Evolutionary conservation across 2,797 vertebrate species (phyloP).

Genomic region (Oryzias sinensis): DNA sequence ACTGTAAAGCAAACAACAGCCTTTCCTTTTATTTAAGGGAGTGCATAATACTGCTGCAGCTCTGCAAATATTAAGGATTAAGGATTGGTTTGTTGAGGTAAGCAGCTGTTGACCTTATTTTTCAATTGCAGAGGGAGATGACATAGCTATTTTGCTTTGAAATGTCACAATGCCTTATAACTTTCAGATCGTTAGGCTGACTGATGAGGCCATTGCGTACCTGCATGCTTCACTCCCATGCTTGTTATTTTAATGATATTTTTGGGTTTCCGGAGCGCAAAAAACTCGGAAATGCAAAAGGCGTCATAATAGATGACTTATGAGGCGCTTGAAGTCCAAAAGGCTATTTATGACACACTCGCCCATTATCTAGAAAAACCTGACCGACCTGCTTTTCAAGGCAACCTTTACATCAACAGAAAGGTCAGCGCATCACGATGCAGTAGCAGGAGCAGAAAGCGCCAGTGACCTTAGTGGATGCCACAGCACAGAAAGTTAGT

Average conservation of each 20-base stretch:
- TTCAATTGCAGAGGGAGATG: conserved; percentile 14
- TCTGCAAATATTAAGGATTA: conserved; percentile 4
- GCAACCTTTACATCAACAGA: conserved; percentile 55
- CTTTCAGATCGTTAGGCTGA: conserved; percentile 22
- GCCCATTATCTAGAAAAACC: conserved; percentile 27
- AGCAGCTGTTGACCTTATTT: conserved; percentile 15
- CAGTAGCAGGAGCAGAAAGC: conserved; percentile 4
- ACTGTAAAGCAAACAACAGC: background rate
- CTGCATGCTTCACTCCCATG: background rate
- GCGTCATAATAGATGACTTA: conserved; percentile 31
- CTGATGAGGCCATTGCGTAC: conserved; percentile 19
- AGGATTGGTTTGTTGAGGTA: conserved; percentile 4
- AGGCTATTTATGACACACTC: conserved; percentile 35
- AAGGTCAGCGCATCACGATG: conserved; percentile 43
- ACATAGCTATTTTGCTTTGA: conserved; percentile 22
- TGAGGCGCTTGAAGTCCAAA: conserved; percentile 30
- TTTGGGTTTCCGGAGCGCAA: conserved; percentile 8
- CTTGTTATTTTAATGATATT: conserved; percentile 8
- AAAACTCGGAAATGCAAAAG: conserved; percentile 9
- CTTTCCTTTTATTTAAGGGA: background rate
- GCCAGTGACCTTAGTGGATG: conserved; percentile 31
- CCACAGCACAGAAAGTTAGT: conserved; percentile 14
- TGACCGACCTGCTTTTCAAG: conserved; percentile 25
- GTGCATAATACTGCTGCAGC: background rate
- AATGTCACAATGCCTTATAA: conserved; percentile 15